Evolutionary conservation across 2,797 vertebrate genomes (phyloP).

Genomic region (Antrozous pallidus): DNA sequence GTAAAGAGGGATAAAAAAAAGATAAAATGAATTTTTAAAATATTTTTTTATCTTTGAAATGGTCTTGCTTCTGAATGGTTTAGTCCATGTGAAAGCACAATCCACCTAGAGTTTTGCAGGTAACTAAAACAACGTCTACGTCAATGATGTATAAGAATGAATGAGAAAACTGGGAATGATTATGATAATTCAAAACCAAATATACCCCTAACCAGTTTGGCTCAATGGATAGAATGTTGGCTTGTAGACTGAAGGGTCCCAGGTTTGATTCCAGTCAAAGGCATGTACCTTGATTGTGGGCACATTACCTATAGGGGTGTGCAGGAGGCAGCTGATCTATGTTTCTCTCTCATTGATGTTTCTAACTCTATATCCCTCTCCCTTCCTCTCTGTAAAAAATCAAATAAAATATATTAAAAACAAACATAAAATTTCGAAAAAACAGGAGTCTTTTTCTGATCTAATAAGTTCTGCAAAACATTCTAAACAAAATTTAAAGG

Average conservation of each 20-base stretch:
- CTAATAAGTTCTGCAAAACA: neutral
- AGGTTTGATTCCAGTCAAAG: too few relatives aligned
- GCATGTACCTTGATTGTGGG: too few relatives aligned
- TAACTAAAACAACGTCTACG: neutral
- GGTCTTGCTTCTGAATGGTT: conserved; percentile 10
- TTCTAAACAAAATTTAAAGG: neutral
- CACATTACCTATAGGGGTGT: too few relatives aligned
- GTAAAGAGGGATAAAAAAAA: neutral
- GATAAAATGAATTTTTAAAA: neutral
- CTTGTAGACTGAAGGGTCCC: too few relatives aligned
- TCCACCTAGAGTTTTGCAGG: neutral
- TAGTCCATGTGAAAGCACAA: neutral
- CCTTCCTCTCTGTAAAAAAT: too few relatives aligned
- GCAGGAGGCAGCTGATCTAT: too few relatives aligned
- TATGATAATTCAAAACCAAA: neutral
- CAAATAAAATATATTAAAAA: too few relatives aligned
- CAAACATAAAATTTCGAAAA: neutral
- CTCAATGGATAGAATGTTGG: too few relatives aligned
- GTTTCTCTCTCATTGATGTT: too few relatives aligned
- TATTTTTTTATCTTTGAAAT: neutral
- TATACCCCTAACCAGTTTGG: too few relatives aligned
- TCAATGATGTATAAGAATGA: neutral
- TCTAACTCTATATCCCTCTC: too few relatives aligned
- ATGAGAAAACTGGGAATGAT: neutral
- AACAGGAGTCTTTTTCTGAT: neutral